Evolutionary conservation across 2,113 vertebrate genomes (phyloP).

Genomic region (Halichoeres trimaculatus): DNA sequence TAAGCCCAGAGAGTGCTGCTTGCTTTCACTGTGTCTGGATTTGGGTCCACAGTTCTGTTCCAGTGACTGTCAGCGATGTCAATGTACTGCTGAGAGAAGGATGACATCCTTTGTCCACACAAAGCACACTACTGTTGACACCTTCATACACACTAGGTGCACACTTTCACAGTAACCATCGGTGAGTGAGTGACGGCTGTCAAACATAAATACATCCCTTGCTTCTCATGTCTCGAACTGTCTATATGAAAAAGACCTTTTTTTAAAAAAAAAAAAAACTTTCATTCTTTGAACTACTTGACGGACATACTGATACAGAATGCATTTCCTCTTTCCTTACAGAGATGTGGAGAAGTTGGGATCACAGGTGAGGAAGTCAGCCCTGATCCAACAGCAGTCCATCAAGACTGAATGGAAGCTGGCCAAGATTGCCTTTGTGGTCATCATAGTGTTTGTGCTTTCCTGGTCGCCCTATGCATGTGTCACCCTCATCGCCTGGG

Average conservation of each 20-base stretch:
- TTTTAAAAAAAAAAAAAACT: too few relatives aligned
- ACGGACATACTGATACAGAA: background rate
- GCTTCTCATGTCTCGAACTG: background rate
- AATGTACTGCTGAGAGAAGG: background rate
- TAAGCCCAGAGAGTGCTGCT: too few relatives aligned
- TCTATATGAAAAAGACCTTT: background rate
- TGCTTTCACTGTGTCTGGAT: too few relatives aligned
- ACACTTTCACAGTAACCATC: background rate
- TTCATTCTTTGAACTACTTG: background rate
- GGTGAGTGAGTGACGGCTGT: background rate
- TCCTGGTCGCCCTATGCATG: slow-evolving; percentile 95
- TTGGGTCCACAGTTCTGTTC: background rate
- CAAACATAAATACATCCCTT: background rate
- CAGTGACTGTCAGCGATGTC: background rate
- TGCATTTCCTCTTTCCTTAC: slow-evolving; percentile 13
- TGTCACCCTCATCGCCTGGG: slow-evolving; percentile 92
- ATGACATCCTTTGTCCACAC: background rate
- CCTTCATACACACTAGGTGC: background rate
- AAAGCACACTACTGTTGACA: background rate
- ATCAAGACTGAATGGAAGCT: slow-evolving; percentile 95
- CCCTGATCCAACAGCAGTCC: slow-evolving; percentile 80
- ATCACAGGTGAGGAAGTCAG: slow-evolving; percentile 83
- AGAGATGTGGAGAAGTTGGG: slow-evolving; percentile 87
- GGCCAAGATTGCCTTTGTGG: slow-evolving; percentile 92
- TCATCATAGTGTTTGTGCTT: slow-evolving; percentile 91